phyloP scores from a whole-genome alignment of 2,888 invertebrate species.

The Sabatieria punctata region DNA sequence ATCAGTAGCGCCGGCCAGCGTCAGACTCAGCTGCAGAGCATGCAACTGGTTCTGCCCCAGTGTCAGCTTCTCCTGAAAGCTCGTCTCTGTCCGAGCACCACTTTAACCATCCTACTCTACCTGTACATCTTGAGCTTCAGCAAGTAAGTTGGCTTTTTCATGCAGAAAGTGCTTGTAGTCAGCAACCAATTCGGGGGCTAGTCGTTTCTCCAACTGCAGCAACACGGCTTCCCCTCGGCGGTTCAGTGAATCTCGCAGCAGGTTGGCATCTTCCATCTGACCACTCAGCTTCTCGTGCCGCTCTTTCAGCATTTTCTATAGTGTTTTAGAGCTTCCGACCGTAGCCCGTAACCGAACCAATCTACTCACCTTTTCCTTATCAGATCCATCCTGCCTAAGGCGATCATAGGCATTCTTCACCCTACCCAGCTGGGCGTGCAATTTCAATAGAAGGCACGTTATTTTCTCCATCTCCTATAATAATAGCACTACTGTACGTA shows the following conservation, averaged over 20 bases:
- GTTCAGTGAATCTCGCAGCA: neutral
- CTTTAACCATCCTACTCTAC: too few relatives aligned
- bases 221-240: neutral
- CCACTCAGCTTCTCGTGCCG: neutral
- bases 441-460: neutral
- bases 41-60: too few relatives aligned
- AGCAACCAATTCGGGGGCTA: neutral
- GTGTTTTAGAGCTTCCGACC: too few relatives aligned
- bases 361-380: neutral
- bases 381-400: neutral
- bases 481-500: too few relatives aligned
- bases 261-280: neutral
- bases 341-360: too few relatives aligned
- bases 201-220: neutral
- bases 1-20: too few relatives aligned
- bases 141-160: neutral
- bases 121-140: neutral
- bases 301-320: conserved; percentile 1
- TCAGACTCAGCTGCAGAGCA: too few relatives aligned
- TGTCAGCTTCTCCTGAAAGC: too few relatives aligned
- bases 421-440: neutral
- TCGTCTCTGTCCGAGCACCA: too few relatives aligned
- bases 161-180: neutral
- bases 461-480: conserved; percentile 1
- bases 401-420: neutral